A percentile compares a stretch with the other conserved stretches of the same genome.
Conservation (phyloP, 2,888 invertebrate species). For the Sepiola atlantica region DNA sequence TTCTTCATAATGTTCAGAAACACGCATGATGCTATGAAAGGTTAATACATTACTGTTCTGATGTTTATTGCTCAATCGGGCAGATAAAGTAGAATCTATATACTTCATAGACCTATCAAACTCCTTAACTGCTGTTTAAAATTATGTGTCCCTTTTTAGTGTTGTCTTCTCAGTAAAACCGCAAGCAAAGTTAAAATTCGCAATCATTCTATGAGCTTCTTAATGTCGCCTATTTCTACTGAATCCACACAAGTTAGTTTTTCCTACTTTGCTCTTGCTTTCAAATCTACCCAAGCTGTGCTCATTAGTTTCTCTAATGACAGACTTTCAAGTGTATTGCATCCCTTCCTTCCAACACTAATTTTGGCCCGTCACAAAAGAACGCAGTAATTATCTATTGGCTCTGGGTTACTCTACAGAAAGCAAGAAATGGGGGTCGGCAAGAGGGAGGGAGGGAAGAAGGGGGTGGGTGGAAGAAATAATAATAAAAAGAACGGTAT, state of each 20-base stretch:
- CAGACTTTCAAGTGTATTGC: background rate
- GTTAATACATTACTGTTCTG: too few species aligned
- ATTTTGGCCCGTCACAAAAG: background rate
- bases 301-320: slow-evolving; percentile 12
- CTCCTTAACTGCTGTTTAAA: background rate
- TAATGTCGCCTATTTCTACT: background rate
- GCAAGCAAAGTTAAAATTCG: background rate
- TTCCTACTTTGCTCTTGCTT: background rate
- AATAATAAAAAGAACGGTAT: background rate
- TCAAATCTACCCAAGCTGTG: background rate
- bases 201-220: background rate
- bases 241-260: background rate
- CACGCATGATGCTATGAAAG: background rate
- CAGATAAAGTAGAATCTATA: background rate
- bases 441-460: too few species aligned
- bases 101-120: background rate
- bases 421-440: background rate
- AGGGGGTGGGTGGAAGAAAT: background rate
- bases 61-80: too few species aligned
- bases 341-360: background rate
- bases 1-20: background rate
- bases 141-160: background rate
- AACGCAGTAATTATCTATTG: slow-evolving; percentile 13
- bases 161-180: background rate
- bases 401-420: background rate